Evolutionary conservation across 2,797 vertebrate species (phyloP).

Genomic region (Allochrocebus solatus): DNA sequence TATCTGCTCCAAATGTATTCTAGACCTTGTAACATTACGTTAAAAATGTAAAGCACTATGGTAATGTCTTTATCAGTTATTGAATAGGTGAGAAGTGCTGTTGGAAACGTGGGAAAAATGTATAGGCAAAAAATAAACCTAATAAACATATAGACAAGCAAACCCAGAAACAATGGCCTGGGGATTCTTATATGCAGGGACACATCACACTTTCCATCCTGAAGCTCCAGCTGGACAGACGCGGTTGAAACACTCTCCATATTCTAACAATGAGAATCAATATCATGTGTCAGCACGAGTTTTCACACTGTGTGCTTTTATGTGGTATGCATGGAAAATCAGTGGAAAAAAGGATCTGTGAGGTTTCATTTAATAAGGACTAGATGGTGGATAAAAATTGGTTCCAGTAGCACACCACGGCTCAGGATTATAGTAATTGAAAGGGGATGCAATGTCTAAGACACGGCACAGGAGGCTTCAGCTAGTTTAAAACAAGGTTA

Average conservation of each 20-base stretch:
- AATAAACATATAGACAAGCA: background rate
- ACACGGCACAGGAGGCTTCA: rapidly evolving
- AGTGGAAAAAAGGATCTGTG: background rate
- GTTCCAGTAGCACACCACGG: background rate
- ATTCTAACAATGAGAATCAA: rapidly evolving
- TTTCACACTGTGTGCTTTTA: background rate
- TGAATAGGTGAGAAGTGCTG: background rate
- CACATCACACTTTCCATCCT: background rate
- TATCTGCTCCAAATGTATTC: background rate
- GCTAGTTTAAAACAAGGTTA: background rate
- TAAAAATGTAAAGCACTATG: background rate
- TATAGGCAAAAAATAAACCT: background rate
- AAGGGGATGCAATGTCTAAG: background rate
- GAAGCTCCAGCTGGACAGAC: background rate
- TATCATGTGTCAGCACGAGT: rapidly evolving
- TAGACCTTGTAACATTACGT: background rate
- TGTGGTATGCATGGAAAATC: too few species aligned
- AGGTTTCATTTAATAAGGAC: background rate
- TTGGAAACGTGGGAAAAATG: background rate
- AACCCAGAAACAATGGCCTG: background rate
- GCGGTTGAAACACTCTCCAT: background rate
- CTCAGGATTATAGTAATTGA: background rate
- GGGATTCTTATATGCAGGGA: background rate
- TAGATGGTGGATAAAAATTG: rapidly evolving
- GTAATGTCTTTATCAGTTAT: background rate